phyloP scores from a whole-genome alignment of 2,797 vertebrate genomes.

The Crocidura indochinensis region DNA sequence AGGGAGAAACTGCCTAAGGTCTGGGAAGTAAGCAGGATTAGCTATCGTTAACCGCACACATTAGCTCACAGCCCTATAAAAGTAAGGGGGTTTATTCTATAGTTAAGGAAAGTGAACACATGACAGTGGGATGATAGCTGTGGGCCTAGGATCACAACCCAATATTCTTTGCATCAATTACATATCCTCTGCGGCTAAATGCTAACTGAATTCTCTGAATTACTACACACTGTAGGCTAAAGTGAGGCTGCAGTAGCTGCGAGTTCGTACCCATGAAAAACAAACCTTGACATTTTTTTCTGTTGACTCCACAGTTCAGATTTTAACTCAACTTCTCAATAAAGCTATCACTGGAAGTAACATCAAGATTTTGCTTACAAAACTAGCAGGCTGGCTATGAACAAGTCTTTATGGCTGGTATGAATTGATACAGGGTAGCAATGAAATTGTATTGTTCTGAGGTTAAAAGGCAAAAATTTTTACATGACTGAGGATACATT shows the following conservation, averaged over 20 bases:
- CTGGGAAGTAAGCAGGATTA: conserved; percentile 36
- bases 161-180: conserved; percentile 33
- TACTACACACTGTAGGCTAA: conserved; percentile 44
- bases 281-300: background rate
- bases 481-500: conserved; percentile 19
- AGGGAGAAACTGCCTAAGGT: conserved; percentile 29
- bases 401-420: conserved; percentile 3
- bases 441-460: conserved; percentile 44
- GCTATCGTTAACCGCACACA: background rate
- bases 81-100: conserved; percentile 46
- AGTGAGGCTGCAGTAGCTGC: background rate
- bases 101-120: conserved; percentile 57
- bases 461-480: background rate
- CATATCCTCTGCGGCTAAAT: background rate
- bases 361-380: background rate
- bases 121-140: background rate
- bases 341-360: conserved; percentile 7
- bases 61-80: conserved; percentile 20
- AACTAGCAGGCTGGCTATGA: conserved; percentile 1
- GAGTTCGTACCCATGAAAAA: background rate
- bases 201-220: conserved; percentile 51
- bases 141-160: background rate
- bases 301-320: background rate
- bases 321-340: conserved; percentile 64
- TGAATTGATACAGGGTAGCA: conserved; percentile 36